Evolutionary conservation across 1,140 invertebrate species (phyloP).

Genomic region (Mycetomoellerius zeteki): DNA sequence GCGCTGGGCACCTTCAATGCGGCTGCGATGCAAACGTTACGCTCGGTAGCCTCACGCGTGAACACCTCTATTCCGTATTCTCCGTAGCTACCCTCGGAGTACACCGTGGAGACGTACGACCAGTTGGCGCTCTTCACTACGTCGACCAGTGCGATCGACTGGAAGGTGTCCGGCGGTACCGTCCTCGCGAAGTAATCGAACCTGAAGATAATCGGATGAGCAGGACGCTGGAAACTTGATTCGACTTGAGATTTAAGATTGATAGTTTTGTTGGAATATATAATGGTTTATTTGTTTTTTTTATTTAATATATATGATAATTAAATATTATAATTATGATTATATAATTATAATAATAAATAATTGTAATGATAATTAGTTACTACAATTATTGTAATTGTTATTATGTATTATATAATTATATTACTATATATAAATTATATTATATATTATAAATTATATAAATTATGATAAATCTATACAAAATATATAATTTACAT

Average conservation of each 20-base stretch:
- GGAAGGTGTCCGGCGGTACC: constrained; percentile 93
- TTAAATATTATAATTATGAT: too few relatives aligned
- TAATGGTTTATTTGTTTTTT: not conserved
- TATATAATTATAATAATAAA: too few relatives aligned
- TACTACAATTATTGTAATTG: too few relatives aligned
- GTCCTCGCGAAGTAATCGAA: constrained; percentile 94
- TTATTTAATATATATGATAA: constrained; percentile 8
- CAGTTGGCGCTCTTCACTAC: constrained; percentile 92
- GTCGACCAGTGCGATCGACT: constrained; percentile 92
- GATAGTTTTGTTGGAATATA: not conserved
- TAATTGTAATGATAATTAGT: too few relatives aligned
- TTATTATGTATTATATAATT: too few relatives aligned
- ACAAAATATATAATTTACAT: too few relatives aligned
- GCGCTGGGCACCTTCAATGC: constrained; percentile 90
- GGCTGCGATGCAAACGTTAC: constrained; percentile 92
- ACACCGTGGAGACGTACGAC: constrained; percentile 94
- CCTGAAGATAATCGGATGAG: constrained; percentile 23
- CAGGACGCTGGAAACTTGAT: not conserved
- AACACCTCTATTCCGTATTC: constrained; percentile 89
- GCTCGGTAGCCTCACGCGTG: constrained; percentile 89
- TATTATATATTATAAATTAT: too few relatives aligned
- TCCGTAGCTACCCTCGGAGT: constrained; percentile 91
- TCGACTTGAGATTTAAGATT: not conserved
- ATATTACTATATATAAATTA: too few relatives aligned
- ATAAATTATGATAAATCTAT: too few relatives aligned